Percentiles rank a stretch among this genome's conserved stretches.
Conservation (phyloP, 2,888 invertebrate genomes). For the Coleophora deauratella region DNA sequence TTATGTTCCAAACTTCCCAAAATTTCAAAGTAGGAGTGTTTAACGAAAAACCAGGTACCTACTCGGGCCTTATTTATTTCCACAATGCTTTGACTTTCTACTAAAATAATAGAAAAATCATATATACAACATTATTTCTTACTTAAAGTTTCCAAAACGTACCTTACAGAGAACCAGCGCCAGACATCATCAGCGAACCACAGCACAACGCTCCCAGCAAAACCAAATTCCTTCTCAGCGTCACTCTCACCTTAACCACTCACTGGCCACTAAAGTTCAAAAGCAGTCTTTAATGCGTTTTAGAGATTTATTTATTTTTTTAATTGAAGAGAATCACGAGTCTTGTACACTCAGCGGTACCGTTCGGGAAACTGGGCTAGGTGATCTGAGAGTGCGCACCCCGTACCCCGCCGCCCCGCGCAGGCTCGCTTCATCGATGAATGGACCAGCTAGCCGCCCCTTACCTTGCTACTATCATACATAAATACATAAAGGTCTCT, state of each 20-base stretch:
- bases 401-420: constrained; percentile 37
- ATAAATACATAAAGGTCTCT: no score
- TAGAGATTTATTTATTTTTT: neutral
- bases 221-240: neutral
- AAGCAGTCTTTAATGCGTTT: neutral
- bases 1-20: neutral
- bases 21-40: neutral
- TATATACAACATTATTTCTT: no score
- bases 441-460: constrained; percentile 48
- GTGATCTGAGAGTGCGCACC: constrained; percentile 33
- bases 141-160: neutral
- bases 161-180: neutral
- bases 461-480: constrained; percentile 39
- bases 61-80: neutral
- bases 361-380: constrained; percentile 36
- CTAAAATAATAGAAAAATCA: no score
- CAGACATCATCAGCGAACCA: constrained; percentile 3
- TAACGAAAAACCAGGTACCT: no score
- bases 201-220: constrained; percentile 2
- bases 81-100: no score
- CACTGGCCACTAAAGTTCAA: constrained; percentile 2
- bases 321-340: constrained; percentile 2
- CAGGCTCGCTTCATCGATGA: constrained; percentile 62
- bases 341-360: neutral
- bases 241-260: neutral